phyloP scores from a whole-genome alignment of 2,113 vertebrate species.

The Ctenomys sociabilis region DNA sequence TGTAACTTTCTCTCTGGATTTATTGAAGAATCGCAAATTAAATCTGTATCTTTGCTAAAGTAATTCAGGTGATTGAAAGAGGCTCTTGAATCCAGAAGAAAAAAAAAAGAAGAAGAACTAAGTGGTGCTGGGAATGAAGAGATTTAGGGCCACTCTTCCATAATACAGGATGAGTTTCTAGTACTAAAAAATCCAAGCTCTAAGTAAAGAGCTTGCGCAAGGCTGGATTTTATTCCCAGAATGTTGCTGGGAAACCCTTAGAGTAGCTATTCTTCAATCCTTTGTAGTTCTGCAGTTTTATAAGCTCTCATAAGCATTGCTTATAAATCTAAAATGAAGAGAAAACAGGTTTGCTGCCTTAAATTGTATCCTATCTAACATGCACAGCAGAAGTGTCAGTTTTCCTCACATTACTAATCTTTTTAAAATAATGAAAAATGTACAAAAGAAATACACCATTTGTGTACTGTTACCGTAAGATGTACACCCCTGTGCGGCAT shows the following conservation, averaged over 20 bases:
- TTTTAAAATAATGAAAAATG: conserved; percentile 43
- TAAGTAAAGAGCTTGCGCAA: not conserved
- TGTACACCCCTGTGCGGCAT: not conserved
- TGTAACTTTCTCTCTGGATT: conserved; percentile 24
- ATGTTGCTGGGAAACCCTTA: not conserved
- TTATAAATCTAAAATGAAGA: conserved; percentile 37
- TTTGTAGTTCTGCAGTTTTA: conserved; percentile 45
- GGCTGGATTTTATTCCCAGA: conserved; percentile 44
- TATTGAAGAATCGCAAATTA: conserved; percentile 8
- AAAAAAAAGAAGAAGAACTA: not conserved
- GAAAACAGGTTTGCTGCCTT: not conserved
- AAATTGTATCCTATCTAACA: conserved; percentile 20
- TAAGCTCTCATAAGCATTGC: not conserved
- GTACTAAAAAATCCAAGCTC: not conserved
- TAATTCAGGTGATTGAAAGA: conserved; percentile 15
- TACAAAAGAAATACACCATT: not conserved
- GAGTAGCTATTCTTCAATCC: not conserved
- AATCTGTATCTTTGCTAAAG: conserved; percentile 34
- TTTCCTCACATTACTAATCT: not conserved
- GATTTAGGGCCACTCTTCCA: not conserved
- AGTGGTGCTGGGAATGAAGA: not conserved
- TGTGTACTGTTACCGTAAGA: not conserved
- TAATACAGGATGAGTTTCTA: not conserved
- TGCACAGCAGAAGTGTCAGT: conserved; percentile 23
- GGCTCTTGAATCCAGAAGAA: conserved; percentile 6